Percentiles rank a stretch among this genome's conserved stretches.
Evolutionary conservation across 1,140 invertebrate species (phyloP).

Genomic region (Pemphigus obesinymphae): DNA sequence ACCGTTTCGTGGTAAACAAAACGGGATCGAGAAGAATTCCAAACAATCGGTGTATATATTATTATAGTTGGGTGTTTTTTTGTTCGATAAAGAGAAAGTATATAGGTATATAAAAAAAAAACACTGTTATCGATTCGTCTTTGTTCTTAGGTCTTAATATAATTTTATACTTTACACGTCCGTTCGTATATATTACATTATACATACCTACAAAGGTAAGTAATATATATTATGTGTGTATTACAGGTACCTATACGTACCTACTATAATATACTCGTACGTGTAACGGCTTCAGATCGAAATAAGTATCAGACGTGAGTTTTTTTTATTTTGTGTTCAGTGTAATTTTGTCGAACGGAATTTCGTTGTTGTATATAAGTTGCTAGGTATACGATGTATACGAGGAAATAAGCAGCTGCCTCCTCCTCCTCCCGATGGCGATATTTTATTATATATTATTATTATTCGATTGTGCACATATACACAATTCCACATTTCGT

Average conservation of each 20-base stretch:
- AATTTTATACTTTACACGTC: background rate
- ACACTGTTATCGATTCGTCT: slow-evolving; percentile 8
- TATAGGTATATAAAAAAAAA: no score
- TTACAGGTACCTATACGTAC: no score
- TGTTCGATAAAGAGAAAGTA: slow-evolving; percentile 16
- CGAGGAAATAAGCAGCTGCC: background rate
- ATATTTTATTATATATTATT: background rate
- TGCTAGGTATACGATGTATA: no score
- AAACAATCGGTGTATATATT: background rate
- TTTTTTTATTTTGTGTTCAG: background rate
- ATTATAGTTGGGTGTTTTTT: background rate
- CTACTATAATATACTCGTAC: no score
- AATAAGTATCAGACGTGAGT: background rate
- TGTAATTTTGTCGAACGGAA: background rate
- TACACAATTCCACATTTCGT: background rate
- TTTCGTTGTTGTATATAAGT: background rate
- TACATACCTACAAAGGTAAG: no score
- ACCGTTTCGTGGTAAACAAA: background rate
- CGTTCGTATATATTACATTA: background rate
- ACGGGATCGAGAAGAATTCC: background rate
- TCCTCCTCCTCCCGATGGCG: no score
- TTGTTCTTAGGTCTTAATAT: background rate
- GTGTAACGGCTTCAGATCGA: background rate
- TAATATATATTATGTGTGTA: no score
- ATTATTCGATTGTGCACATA: background rate